Base-by-base conservation (phyloP, 2,113 vertebrate genomes). In the Podocnemis expansa region DNA sequence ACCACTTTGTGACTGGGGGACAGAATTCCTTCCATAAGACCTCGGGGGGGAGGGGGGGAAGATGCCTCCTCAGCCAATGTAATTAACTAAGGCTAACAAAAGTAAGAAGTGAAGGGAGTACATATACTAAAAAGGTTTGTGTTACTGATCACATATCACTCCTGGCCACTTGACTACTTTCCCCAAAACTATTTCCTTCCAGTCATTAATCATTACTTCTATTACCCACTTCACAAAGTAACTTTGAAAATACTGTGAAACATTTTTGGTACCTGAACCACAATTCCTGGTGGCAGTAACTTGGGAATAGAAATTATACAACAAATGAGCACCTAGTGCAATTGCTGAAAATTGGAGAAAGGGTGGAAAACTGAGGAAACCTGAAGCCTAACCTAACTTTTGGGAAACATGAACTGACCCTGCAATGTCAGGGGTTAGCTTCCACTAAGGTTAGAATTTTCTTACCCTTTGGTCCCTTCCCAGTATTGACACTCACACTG, bases 181-280 rank as follows among this genome's bases (percentile, higher is more conserved):
- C 8, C 54, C 79, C 80, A 43, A 85, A 47, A 89, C 63, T 63
- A 63, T 78, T 85, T 90, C 84, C 67, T 82, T 88, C 75, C 49
- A 41, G 51, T 21, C 45, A 75, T 45, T 49, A 21, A 91, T 54
- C 43, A 89, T 84, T 92, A 78, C 58, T 58, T 93, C 83, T 92
- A 29, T 89, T 88, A 54, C 78, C 83, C 89, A 47, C 63, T 95
- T 29, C 25, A 58, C 58, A 93, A 84, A 88, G 3, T 86, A 88
- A 88, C 22, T 67, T 45, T 84, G 90, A 80, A 89, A 80, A 80
- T 31, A 5, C 52, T 47, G 67, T 12, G 54, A 95, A 25, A 73
- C 45, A 88, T 78, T 70, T 78, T 60, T 89, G 83, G 89, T 56
- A 91, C 75, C 49, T 85, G 58, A 96, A 91, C 2, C 92, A 79